Conservation (phyloP, 2,797 vertebrate genomes). For the Cyprinella venusta region DNA sequence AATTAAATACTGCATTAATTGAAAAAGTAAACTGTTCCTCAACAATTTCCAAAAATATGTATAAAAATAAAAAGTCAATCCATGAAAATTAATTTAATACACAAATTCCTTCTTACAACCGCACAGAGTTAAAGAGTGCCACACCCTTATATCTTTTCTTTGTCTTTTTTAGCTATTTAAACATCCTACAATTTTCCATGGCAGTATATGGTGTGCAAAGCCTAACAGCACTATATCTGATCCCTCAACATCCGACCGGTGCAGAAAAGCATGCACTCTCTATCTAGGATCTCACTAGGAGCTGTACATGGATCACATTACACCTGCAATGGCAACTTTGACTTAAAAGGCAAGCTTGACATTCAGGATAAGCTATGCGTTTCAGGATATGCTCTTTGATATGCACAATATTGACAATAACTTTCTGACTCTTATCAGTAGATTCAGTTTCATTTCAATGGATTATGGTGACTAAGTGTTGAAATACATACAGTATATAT, state of each 20-base stretch:
- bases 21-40: background rate
- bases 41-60: background rate
- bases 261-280: background rate
- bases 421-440: background rate
- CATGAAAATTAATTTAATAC: background rate
- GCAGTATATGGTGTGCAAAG: background rate
- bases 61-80: background rate
- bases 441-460: background rate
- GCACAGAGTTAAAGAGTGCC: background rate
- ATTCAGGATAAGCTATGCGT: background rate
- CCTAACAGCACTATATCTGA: background rate
- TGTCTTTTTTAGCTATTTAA: background rate
- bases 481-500: background rate
- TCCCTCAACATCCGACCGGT: constrained; percentile 12
- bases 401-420: background rate
- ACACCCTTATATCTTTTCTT: background rate
- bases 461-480: background rate
- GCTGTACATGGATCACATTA: constrained; percentile 40
- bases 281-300: background rate
- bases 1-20: background rate
- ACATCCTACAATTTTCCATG: background rate
- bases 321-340: constrained; percentile 13
- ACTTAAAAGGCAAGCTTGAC: constrained; percentile 4
- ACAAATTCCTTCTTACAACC: background rate
- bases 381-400: constrained; percentile 7